These are phyloP conservation scores for Lacerta viridis DNA, from an alignment of 2,797 vertebrate genomes.

Conservation along the genomic window DNA sequence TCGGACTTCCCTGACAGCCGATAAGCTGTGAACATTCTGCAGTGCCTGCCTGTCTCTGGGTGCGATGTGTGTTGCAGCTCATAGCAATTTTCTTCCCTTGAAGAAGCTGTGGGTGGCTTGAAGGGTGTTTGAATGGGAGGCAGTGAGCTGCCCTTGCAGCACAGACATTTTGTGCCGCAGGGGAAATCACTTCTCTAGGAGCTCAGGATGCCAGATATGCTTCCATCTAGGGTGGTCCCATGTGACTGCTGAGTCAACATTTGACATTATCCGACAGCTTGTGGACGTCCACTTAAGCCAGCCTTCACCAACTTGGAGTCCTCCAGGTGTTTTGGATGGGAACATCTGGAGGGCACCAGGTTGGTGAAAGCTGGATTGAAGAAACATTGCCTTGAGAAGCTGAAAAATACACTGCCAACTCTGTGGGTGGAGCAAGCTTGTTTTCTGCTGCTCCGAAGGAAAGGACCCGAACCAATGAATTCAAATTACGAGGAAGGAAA, in stretches of 20 bases:
- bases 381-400: not conserved
- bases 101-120: not conserved
- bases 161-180: not conserved
- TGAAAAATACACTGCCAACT: not conserved
- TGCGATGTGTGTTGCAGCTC: not conserved
- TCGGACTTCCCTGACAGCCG: slow-evolving; percentile 11
- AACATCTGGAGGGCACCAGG: no score
- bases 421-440: no score
- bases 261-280: not conserved
- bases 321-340: no score
- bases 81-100: not conserved
- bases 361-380: no score
- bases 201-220: no score
- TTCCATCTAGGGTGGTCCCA: not conserved
- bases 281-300: not conserved
- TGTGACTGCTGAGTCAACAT: not conserved
- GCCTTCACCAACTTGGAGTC: no score
- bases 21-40: not conserved
- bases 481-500: no score
- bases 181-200: not conserved
- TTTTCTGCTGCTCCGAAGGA: no score
- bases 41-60: slow-evolving; percentile 31
- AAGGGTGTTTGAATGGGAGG: not conserved
- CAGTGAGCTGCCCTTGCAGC: not conserved
- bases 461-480: no score